These are phyloP conservation scores for Mimachlamys varia DNA, from an alignment of 2,888 invertebrate species.

Conservation along the genomic window DNA sequence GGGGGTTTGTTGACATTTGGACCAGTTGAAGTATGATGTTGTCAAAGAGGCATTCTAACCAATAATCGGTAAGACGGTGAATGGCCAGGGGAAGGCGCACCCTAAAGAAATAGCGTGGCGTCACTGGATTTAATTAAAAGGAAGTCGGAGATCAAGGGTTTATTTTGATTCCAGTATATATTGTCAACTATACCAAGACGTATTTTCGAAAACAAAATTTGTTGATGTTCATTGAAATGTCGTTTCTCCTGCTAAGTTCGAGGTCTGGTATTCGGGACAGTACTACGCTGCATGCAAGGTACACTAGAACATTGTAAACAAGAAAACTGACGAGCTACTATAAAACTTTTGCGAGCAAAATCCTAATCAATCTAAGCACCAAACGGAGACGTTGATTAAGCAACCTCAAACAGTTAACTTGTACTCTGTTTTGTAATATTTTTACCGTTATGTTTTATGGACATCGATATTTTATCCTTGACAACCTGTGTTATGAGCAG, in stretches of 20 bases:
- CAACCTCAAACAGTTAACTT: too few relatives aligned
- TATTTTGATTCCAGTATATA: not conserved
- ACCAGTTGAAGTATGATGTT: not conserved
- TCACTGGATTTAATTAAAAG: not conserved
- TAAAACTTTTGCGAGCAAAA: too few relatives aligned
- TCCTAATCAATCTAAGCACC: too few relatives aligned
- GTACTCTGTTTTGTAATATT: too few relatives aligned
- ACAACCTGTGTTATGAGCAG: too few relatives aligned
- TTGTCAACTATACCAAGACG: not conserved
- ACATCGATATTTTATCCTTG: too few relatives aligned
- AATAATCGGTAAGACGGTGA: not conserved
- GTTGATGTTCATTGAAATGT: not conserved
- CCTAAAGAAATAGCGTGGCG: not conserved
- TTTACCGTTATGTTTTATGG: too few relatives aligned
- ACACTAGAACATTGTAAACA: too few relatives aligned
- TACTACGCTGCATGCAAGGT: not conserved
- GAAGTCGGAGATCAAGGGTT: not conserved
- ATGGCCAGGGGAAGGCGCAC: not conserved
- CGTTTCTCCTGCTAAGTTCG: not conserved
- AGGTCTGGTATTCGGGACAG: not conserved
- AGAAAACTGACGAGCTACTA: too few relatives aligned
- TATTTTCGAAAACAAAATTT: not conserved
- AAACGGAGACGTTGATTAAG: too few relatives aligned
- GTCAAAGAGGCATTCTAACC: not conserved
- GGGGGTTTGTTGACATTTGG: not conserved